Conservation (phyloP, 2,888 invertebrate genomes). For the Tenthredo distinguenda region DNA sequence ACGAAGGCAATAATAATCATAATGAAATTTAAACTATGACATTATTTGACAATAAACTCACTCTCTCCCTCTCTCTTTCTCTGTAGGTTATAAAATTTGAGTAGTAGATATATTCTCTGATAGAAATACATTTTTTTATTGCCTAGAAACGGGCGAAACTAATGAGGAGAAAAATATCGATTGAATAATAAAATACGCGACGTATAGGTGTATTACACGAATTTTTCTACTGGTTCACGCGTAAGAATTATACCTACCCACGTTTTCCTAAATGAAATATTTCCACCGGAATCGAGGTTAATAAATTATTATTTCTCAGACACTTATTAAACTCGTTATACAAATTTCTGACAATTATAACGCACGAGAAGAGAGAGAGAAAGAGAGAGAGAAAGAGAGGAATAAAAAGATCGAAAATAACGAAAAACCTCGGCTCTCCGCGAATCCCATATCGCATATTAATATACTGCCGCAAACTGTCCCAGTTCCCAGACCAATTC, state of each 20-base stretch:
- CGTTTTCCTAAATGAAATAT: background rate
- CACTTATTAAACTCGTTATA: background rate
- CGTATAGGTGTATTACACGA: background rate
- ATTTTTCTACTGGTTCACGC: no score
- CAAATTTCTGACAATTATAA: background rate
- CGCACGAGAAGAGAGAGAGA: background rate
- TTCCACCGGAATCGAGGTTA: background rate
- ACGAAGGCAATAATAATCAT: background rate
- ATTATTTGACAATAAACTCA: background rate
- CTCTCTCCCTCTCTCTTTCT: no score
- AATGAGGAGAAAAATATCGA: background rate
- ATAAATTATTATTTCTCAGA: background rate
- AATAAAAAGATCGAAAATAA: background rate
- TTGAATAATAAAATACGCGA: background rate
- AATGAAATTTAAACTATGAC: background rate
- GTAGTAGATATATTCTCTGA: background rate
- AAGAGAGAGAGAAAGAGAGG: background rate
- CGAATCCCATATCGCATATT: slow-evolving; percentile 4
- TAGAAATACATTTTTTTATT: background rate
- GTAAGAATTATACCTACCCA: background rate
- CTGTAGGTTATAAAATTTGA: background rate
- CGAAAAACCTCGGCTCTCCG: background rate
- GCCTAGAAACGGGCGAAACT: background rate
- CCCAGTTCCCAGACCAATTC: slow-evolving; percentile 14
- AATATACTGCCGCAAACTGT: background rate